phyloP scores from a whole-genome alignment of 2,888 invertebrate species.

The Alviniconcha strummeri region DNA sequence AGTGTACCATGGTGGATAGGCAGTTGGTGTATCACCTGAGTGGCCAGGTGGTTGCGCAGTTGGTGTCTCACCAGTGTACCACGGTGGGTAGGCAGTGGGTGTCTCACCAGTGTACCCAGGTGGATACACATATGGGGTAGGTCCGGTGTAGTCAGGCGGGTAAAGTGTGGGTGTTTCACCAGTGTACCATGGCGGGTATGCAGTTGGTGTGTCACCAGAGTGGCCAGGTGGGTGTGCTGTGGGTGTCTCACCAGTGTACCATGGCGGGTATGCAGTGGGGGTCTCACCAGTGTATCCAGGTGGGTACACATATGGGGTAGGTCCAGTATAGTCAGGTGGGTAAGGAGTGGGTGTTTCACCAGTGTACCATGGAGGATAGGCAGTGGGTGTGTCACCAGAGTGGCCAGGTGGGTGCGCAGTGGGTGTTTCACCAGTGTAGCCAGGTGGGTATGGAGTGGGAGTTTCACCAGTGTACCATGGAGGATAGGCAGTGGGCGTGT shows the following conservation, averaged over 20 bases:
- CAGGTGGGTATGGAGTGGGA: neutral
- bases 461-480: constrained; percentile 4
- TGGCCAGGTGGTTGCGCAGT: neutral
- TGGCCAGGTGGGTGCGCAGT: neutral
- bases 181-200: neutral
- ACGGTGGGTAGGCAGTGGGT: neutral
- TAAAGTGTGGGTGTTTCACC: neutral
- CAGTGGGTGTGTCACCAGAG: neutral
- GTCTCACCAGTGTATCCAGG: neutral
- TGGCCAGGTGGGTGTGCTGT: neutral
- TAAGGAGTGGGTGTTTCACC: neutral
- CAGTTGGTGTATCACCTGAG: constrained; percentile 13
- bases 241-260: constrained; percentile 6
- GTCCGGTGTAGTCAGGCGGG: neutral
- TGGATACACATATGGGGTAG: neutral
- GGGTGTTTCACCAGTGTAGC: neutral
- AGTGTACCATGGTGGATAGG: neutral
- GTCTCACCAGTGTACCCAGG: neutral
- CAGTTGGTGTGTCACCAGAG: neutral
- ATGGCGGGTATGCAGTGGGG: neutral
- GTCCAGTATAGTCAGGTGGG: neutral
- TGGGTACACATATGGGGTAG: neutral
- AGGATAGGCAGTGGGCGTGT: neutral
- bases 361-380: neutral
- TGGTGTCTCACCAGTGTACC: constrained; percentile 10